phyloP scores from a whole-genome alignment of 2,113 vertebrate species.

The Cepphus grylle region DNA sequence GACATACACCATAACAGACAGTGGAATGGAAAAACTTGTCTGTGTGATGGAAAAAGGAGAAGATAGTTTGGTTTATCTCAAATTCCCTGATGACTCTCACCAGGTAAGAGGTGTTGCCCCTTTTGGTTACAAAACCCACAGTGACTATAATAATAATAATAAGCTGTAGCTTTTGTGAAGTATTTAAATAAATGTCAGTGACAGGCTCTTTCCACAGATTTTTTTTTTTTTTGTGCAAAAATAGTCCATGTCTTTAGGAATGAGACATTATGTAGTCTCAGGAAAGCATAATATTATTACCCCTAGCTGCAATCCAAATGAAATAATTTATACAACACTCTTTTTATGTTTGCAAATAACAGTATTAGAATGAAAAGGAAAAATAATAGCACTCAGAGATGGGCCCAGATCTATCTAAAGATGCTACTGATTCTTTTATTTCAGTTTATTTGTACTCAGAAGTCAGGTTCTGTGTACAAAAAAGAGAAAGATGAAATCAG shows the following conservation, averaged over 20 bases:
- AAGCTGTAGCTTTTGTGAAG: background rate
- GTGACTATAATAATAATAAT: background rate
- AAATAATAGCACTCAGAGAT: background rate
- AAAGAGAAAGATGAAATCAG: constrained; percentile 20
- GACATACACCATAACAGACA: background rate
- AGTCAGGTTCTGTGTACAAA: background rate
- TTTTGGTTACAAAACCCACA: background rate
- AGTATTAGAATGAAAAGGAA: background rate
- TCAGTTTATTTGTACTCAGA: background rate
- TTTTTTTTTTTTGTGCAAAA: background rate
- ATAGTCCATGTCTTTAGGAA: background rate
- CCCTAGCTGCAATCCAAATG: background rate
- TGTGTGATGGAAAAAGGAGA: background rate
- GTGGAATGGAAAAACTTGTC: background rate
- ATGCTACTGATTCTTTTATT: background rate
- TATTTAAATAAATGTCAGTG: background rate
- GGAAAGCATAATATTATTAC: background rate
- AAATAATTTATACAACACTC: background rate
- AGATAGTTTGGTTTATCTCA: background rate
- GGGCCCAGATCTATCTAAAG: background rate
- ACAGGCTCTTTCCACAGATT: background rate
- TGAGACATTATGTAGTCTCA: background rate
- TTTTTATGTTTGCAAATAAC: background rate
- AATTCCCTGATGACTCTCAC: background rate
- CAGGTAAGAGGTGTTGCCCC: background rate